Base-by-base conservation (phyloP, 30 jellyfish, hydroid and myxozoan genomes). In the Chironex yamaguchii region DNA sequence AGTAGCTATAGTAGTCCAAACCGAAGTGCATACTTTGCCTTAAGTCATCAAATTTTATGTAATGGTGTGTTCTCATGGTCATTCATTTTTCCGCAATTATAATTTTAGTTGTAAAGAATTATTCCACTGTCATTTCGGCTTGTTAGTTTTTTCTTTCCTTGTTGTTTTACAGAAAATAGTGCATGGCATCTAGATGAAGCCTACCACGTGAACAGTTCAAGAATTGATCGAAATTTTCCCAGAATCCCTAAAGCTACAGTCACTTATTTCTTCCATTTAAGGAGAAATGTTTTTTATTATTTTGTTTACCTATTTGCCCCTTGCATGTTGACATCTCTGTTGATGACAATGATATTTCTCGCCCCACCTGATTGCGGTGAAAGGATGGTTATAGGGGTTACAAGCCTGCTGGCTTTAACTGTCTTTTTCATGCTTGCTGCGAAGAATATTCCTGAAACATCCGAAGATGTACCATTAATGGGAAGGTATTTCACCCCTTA, bases 361-460 rank as follows among this genome's bases (percentile, higher is more conserved):
- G 53, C 75, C 34, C 96, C 96, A 2, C 96, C 96, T 30, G 96
- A 86, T 20, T 86, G 96, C 67, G 96, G 96, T 2, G 96, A 86
- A 48, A 86, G 96, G 65, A 86, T 86, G 96, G 96, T 86, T 17
- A 88, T 86, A 65, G 96, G 96, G 4, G 84, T 86, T 24, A 86
- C 96, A 2, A 49, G 79, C 33, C 65, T 86, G 82, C 58, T 86
- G 53, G 96, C 96, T 0, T 34, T 86, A 13, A 86, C 96, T 20
- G 96, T 86, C 71, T 86, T 86, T 83, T 86, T 68, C 79, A 30
- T 86, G 71, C 68, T 86, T 35, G 96, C 96, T 62, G 96, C 96
- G 3, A 76, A 86, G 0, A 86, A 76, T 49, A 86, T 86, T 0
- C 96, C 96, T 0, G 96, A 86, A 29, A 86, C 96, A 0, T 86